A percentile compares a stretch with the other conserved stretches of the same genome.
Conservation (phyloP, 2,888 invertebrate species). For the Parnassius apollo region DNA sequence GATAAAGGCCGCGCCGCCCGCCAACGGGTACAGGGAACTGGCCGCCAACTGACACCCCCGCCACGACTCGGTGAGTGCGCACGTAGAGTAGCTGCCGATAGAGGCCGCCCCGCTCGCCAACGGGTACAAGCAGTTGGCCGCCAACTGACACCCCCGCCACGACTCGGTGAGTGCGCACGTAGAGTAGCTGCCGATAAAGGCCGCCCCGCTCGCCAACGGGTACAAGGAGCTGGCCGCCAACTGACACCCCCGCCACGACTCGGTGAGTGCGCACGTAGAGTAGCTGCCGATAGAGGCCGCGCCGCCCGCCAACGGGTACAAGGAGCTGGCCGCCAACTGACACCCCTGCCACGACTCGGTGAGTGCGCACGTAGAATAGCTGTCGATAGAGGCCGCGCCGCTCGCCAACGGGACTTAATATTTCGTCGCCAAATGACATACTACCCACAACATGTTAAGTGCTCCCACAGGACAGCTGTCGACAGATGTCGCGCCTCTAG, state of each 20-base stretch:
- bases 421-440: too few species aligned
- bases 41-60: conserved; percentile 37
- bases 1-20: conserved; percentile 36
- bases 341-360: too few species aligned
- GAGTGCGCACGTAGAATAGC: conserved; percentile 44
- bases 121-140: conserved; percentile 73
- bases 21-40: too few species aligned
- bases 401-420: conserved; percentile 65
- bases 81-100: neutral
- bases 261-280: conserved; percentile 86
- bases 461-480: conserved; percentile 86
- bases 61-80: neutral
- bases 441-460: too few species aligned
- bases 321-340: too few species aligned
- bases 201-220: conserved; percentile 62
- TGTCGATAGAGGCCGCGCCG: conserved; percentile 69
- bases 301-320: neutral
- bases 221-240: conserved; percentile 76
- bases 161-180: neutral
- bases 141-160: conserved; percentile 46
- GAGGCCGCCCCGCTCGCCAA: conserved; percentile 42
- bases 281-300: neutral
- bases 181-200: conserved; percentile 14
- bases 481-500: too few species aligned
- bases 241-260: conserved; percentile 47